A percentile compares a stretch with the other conserved stretches of the same genome.
Evolutionary conservation across 2,797 vertebrate species (phyloP).

Genomic region (Nannoperca obscura): DNA sequence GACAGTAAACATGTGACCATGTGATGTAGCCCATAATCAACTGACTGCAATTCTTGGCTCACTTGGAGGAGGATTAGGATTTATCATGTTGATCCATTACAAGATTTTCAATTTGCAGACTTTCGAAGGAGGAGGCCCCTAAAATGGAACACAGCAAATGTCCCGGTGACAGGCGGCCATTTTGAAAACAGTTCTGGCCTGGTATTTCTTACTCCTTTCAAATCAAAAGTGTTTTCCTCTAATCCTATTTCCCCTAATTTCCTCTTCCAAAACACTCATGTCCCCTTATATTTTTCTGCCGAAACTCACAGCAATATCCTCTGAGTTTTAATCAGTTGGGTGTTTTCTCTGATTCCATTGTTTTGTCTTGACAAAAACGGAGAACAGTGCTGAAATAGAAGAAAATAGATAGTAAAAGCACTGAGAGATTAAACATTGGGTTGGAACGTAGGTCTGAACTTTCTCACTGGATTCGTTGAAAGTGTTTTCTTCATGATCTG

Average conservation of each 20-base stretch:
- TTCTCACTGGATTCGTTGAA: constrained; percentile 20
- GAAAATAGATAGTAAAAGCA: not conserved
- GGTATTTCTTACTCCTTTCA: constrained; percentile 3
- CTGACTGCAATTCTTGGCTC: not conserved
- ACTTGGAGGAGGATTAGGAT: not conserved
- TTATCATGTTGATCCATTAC: not conserved
- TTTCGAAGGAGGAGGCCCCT: not conserved
- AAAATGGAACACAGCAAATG: constrained; percentile 17
- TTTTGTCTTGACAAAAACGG: constrained; percentile 9
- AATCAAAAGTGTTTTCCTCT: constrained; percentile 5
- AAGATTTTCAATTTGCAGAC: not conserved
- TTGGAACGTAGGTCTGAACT: not conserved
- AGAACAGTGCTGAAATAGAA: constrained; percentile 7
- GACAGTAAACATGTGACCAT: constrained; percentile 1
- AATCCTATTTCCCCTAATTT: too few species aligned
- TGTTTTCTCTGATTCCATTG: constrained; percentile 21
- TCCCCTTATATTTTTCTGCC: constrained; percentile 30
- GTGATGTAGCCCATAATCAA: not conserved
- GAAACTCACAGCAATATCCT: constrained; percentile 68
- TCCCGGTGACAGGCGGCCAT: constrained; percentile 16
- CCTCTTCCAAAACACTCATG: not conserved
- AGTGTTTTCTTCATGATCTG: constrained; percentile 19
- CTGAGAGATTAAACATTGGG: not conserved
- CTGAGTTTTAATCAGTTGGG: constrained; percentile 48
- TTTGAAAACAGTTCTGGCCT: constrained; percentile 22